Conservation (phyloP, 2,888 invertebrate species). For the Scaptomyza tumidula region DNA sequence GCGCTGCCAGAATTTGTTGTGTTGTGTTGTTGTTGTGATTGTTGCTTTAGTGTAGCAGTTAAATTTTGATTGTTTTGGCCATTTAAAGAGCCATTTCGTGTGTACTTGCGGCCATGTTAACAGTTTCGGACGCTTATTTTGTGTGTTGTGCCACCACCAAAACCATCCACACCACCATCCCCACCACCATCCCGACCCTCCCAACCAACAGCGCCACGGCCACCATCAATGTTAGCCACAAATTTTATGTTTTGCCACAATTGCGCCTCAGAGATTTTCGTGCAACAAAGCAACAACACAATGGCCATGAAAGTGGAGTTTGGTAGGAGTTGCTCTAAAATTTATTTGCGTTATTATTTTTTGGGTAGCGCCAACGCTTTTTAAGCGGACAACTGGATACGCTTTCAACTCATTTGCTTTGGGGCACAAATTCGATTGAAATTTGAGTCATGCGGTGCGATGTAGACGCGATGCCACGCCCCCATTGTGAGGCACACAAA, state of each 20-base stretch:
- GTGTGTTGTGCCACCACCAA: neutral
- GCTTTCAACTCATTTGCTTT: slow-evolving; percentile 52
- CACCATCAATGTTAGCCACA: slow-evolving; percentile 12
- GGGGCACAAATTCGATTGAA: slow-evolving; percentile 44
- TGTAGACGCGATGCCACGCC: neutral
- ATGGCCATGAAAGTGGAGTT: neutral
- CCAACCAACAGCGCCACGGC: neutral
- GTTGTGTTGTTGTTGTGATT: too few species aligned
- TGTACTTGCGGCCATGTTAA: slow-evolving; percentile 42
- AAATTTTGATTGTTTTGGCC: slow-evolving; percentile 66
- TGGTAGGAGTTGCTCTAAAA: slow-evolving; percentile 51
- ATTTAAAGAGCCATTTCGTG: slow-evolving; percentile 53
- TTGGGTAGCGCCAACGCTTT: slow-evolving; percentile 28
- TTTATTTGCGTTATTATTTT: slow-evolving; percentile 74
- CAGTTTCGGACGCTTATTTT: slow-evolving; percentile 24
- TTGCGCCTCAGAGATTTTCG: slow-evolving; percentile 74
- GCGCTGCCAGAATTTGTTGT: slow-evolving; percentile 23
- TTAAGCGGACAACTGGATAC: neutral
- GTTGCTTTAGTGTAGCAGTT: slow-evolving; percentile 49
- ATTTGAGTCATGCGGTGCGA: slow-evolving; percentile 40
- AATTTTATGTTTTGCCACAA: slow-evolving; percentile 74
- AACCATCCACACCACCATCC: too few species aligned
- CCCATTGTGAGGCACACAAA: neutral
- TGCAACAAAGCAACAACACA: slow-evolving; percentile 22
- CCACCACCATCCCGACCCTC: too few species aligned